Percentiles rank a stretch among this genome's conserved stretches.
These are phyloP conservation scores for Acleris emargana DNA, from an alignment of 2,888 invertebrate species.

Conservation along the genomic window DNA sequence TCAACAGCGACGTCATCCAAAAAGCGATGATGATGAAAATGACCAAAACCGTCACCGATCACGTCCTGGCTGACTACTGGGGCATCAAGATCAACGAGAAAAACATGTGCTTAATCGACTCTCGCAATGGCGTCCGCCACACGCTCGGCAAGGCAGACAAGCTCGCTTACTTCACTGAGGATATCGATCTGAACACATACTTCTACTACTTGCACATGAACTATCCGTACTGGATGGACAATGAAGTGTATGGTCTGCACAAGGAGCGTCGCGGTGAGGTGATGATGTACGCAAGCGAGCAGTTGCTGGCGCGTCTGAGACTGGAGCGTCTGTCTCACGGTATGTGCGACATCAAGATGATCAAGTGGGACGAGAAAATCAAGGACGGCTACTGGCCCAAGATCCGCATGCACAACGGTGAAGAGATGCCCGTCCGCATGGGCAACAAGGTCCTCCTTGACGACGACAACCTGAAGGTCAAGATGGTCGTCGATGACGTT, in stretches of 20 bases:
- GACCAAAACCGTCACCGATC: conserved; percentile 83
- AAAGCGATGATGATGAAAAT: conserved; percentile 86
- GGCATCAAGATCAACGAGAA: conserved; percentile 79
- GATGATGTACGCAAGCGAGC: conserved; percentile 85
- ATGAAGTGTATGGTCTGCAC: conserved; percentile 74
- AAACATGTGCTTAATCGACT: conserved; percentile 85
- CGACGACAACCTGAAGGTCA: conserved; percentile 59
- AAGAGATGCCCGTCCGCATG: conserved; percentile 82
- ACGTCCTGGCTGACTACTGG: conserved; percentile 79
- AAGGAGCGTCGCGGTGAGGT: conserved; percentile 83
- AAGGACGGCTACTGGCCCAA: conserved; percentile 84
- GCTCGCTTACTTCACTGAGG: conserved; percentile 89
- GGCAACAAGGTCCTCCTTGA: conserved; percentile 64
- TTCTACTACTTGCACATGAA: conserved; percentile 87
- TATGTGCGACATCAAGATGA: conserved; percentile 76
- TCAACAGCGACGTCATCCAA: conserved; percentile 88
- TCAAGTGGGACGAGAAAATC: conserved; percentile 72
- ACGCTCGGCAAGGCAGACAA: conserved; percentile 84
- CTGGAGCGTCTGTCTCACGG: conserved; percentile 77
- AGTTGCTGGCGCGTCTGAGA: conserved; percentile 84
- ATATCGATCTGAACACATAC: conserved; percentile 89
- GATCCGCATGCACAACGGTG: conserved; percentile 81
- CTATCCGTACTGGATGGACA: conserved; percentile 88
- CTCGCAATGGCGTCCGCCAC: conserved; percentile 86
- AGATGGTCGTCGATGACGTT: conserved; percentile 63